Evolutionary conservation across 2,113 vertebrate species (phyloP), one percentile per base, ranked within the genome.

Genomic region (Mustela nigripes): DNA sequence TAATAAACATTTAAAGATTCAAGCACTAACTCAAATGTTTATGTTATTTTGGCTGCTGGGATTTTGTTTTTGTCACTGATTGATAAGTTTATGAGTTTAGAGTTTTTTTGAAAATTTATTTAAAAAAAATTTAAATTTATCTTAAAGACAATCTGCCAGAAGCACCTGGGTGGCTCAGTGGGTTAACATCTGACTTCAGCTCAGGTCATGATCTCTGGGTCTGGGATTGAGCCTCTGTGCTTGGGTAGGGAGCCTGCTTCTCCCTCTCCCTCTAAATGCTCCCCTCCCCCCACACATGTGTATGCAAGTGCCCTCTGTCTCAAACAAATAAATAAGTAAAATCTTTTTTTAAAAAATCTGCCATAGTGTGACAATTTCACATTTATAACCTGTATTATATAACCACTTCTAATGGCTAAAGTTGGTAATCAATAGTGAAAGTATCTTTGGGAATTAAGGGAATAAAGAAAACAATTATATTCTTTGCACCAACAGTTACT

Each of bases 1-100:
- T 67, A 90, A 91, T 87, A 94, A 95, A 48, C 62, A 97, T n/a
- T n/a, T 50, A 63, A 89, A 50, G 10, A 53, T 10, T 63, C 21
- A 26, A 85, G 31, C 28, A 90, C 15, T 24, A 69, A 26, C 6
- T 92, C 9, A 81, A 80, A 71, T 89, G 62, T 28, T 78, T 80
- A 45, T 48, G 39, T 24, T 95, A 78, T 92, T 94, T 81, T 81
- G 36, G 21, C 53, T 22, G n/a, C 26, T 48, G 11, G 26, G 24
- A 24, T 69, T 94, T 89, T 83, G 22, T 31, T 85, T 95, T 50
- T 56, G 9, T 60, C 22, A 36, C 26, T 83, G n/a, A 63, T 11
- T 63, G 18, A 67, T 92, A 76, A 91, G 8, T 67, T 78, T 48
- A 7, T 89, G 73, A 89, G 42, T 63, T 86, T 58, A 4, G 11